A percentile compares a stretch with the other conserved stretches of the same genome.
These are phyloP conservation scores for Momotus momota DNA, from an alignment of 2,797 vertebrate genomes.

Conservation along the genomic window DNA sequence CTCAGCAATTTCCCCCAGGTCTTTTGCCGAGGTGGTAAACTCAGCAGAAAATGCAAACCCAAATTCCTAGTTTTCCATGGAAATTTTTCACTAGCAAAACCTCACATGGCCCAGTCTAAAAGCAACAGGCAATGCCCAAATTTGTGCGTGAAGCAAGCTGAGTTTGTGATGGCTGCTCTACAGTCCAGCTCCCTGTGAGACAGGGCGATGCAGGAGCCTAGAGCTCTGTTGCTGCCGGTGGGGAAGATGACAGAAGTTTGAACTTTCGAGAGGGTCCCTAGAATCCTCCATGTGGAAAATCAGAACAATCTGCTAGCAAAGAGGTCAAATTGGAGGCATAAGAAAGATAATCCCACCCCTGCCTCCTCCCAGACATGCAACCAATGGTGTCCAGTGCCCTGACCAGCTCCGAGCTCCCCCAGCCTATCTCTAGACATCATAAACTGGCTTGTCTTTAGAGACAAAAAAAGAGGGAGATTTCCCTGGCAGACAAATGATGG, in stretches of 20 bases:
- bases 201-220: background rate
- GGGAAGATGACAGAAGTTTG: background rate
- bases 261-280: conserved; percentile 66
- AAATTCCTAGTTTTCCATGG: background rate
- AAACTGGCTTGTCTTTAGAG: background rate
- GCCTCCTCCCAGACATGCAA: background rate
- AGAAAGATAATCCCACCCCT: conserved; percentile 57
- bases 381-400: background rate
- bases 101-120: background rate
- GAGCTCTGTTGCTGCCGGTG: background rate
- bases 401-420: background rate
- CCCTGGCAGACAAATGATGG: background rate
- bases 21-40: background rate
- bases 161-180: background rate
- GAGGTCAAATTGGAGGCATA: conserved; percentile 69
- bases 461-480: background rate
- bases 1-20: conserved; percentile 25
- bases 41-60: background rate
- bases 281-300: conserved; percentile 70
- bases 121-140: background rate
- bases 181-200: background rate
- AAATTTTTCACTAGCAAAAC: background rate
- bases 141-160: background rate
- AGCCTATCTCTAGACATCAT: background rate
- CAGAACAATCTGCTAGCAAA: conserved; percentile 71